Evolutionary conservation across 2,888 invertebrate genomes (phyloP).

Genomic region (Drosophila ustulata): DNA sequence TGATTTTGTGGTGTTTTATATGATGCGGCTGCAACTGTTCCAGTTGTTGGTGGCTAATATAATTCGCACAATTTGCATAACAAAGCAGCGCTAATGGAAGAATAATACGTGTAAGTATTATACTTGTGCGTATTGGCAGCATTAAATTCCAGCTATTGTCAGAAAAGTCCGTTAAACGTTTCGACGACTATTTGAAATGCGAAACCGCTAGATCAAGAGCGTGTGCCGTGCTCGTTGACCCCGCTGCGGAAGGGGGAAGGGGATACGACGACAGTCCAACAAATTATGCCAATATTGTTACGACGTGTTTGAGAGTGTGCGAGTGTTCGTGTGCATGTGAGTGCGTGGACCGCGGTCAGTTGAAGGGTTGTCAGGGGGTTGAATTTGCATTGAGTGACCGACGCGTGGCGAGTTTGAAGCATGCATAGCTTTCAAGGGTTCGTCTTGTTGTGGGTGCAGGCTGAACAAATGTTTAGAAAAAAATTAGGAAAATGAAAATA

Average conservation of each 20-base stretch:
- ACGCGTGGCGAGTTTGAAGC: slow-evolving; percentile 21
- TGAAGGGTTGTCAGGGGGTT: slow-evolving; percentile 29
- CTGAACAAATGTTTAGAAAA: not conserved
- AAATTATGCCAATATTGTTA: slow-evolving; percentile 31
- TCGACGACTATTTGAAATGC: slow-evolving; percentile 22
- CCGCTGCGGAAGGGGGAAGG: not conserved
- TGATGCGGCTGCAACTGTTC: slow-evolving; percentile 19
- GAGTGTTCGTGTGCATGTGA: slow-evolving; percentile 8
- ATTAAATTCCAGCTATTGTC: slow-evolving; percentile 7
- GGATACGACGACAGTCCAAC: slow-evolving; percentile 8
- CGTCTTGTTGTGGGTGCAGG: slow-evolving; percentile 17
- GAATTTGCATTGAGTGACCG: slow-evolving; percentile 24
- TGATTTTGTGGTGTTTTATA: slow-evolving; percentile 2
- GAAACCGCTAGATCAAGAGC: slow-evolving; percentile 18
- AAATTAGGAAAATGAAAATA: too few species aligned
- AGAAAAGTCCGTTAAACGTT: slow-evolving; percentile 27
- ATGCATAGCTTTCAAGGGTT: slow-evolving; percentile 6
- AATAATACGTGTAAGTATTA: slow-evolving; percentile 20
- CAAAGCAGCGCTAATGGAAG: slow-evolving; percentile 47
- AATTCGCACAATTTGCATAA: slow-evolving; percentile 51
- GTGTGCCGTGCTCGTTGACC: slow-evolving; percentile 29
- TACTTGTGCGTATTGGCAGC: slow-evolving; percentile 20
- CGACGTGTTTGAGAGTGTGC: slow-evolving; percentile 9
- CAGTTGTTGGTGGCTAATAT: slow-evolving; percentile 11
- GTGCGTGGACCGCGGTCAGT: slow-evolving; percentile 29